Evolutionary conservation across 2,888 invertebrate genomes (phyloP), one percentile per base, ranked within the genome.

Genomic region (Tetragonula carbonaria): DNA sequence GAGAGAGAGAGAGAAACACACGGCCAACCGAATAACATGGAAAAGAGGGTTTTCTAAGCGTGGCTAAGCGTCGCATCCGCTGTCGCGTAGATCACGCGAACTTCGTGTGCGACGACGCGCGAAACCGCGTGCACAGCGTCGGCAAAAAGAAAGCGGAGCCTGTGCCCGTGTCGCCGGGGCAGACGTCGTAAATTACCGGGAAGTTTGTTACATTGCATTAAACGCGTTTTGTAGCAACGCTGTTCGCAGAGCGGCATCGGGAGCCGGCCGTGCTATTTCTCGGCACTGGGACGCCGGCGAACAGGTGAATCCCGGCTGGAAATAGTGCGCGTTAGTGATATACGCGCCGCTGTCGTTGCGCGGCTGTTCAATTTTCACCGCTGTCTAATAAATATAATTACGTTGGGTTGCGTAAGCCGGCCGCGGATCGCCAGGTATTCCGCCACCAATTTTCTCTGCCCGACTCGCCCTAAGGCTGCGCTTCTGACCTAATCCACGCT

Each of bases 381-480:
- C 62, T 65, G 84, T 86, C 86, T 86, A 88, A 86, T 87, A 88
- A 90, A 90, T 89, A 84, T 90, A 90, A 90, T 90, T 82, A 86
- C 74, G 62, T 21, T 33, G 38, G 38, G 57, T 87, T 86, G 73
- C 87, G 80, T 72, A 87, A 90, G 62, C n/a, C 13, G 28, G 18
- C 59, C 70, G n/a, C 65, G 84, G 88, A 85, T 84, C 78, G 66
- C 72, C 73, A 67, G 74, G 71, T 80, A 86, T 86, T 88, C 79
- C 65, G 74, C 80, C 78, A 72, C 86, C 78, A 78, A 84, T 88
- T 89, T 74, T 84, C 82, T 74, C 8, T 78, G 82, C 73, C 74
- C 68, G 80, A 28, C 53, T 28, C 66, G 75, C 66, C 77, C 71
- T 77, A 57, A 83, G 71, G 68, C 68, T 45, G 74, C 82, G 74